Evolutionary conservation across 2,113 vertebrate species (phyloP).

Genomic region (Ceyx cyanopectus): DNA sequence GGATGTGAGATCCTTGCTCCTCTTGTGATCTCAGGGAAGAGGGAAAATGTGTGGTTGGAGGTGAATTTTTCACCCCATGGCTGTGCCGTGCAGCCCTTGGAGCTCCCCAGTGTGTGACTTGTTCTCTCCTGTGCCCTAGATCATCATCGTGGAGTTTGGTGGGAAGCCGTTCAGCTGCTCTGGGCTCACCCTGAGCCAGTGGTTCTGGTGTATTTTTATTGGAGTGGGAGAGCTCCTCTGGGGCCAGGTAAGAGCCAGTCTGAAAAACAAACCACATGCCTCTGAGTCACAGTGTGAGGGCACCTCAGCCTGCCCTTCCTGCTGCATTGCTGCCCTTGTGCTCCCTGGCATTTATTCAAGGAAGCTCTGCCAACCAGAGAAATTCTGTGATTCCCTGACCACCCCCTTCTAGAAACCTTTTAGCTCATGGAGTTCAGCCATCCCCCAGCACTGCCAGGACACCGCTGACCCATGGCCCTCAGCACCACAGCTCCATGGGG

Average conservation of each 20-base stretch:
- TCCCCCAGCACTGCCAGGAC: background rate
- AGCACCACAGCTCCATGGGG: background rate
- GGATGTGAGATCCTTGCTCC: background rate
- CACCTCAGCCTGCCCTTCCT: background rate
- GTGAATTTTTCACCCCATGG: rapidly evolving
- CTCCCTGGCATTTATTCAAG: background rate
- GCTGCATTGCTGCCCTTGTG: rapidly evolving
- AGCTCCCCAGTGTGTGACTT: background rate
- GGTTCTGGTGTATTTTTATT: constrained; percentile 97
- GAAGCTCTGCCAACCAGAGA: too few species aligned
- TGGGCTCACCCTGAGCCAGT: constrained; percentile 89
- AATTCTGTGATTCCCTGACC: too few species aligned
- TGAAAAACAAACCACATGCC: background rate
- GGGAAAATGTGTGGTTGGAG: background rate
- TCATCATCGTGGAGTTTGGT: constrained; percentile 95
- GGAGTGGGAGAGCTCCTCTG: constrained; percentile 95
- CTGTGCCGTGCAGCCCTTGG: background rate
- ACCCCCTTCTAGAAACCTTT: background rate
- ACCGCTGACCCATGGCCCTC: background rate
- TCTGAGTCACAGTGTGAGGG: rapidly evolving
- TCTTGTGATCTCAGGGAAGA: background rate
- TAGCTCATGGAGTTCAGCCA: background rate
- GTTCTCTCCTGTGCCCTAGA: constrained; percentile 73
- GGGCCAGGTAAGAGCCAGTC: constrained; percentile 88
- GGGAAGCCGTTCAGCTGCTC: constrained; percentile 97